Conservation (phyloP, 2,113 vertebrate species). For the Nannobrachium achirus region DNA sequence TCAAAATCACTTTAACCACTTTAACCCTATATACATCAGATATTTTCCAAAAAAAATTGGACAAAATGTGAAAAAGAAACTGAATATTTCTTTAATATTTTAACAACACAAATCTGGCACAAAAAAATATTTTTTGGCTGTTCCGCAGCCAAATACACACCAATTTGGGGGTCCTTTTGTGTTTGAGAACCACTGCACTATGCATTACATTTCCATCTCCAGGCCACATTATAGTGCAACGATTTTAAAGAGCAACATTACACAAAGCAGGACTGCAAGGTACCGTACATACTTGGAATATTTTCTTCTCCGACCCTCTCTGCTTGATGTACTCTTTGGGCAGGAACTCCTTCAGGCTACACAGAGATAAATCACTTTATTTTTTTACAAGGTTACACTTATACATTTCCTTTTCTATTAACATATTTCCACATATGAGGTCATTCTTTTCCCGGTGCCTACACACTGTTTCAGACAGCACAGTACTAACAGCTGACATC, state of each 20-base stretch:
- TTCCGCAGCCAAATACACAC: no score
- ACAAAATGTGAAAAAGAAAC: no score
- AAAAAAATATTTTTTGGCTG: no score
- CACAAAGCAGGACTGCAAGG: neutral
- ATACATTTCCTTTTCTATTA: conserved; percentile 61
- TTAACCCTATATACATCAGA: no score
- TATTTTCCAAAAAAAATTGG: no score
- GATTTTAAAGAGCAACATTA: conserved; percentile 17
- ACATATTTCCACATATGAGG: conserved; percentile 67
- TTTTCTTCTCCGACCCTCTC: conserved; percentile 83
- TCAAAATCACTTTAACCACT: no score
- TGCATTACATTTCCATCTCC: no score
- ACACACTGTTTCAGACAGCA: conserved; percentile 51
- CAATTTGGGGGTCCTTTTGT: no score
- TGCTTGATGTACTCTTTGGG: conserved; percentile 86
- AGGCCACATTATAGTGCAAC: neutral
- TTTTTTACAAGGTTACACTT: conserved; percentile 62
- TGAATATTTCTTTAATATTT: no score
- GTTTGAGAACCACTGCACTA: no score
- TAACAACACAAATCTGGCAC: no score
- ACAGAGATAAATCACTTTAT: conserved; percentile 61
- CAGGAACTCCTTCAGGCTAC: conserved; percentile 83
- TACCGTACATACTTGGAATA: conserved; percentile 84
- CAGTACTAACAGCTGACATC: conserved; percentile 67
- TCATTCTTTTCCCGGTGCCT: conserved; percentile 58